Evolutionary conservation across 2,797 vertebrate genomes (phyloP), one percentile per base, ranked within the genome.

Genomic region (Sebastes minor): DNA sequence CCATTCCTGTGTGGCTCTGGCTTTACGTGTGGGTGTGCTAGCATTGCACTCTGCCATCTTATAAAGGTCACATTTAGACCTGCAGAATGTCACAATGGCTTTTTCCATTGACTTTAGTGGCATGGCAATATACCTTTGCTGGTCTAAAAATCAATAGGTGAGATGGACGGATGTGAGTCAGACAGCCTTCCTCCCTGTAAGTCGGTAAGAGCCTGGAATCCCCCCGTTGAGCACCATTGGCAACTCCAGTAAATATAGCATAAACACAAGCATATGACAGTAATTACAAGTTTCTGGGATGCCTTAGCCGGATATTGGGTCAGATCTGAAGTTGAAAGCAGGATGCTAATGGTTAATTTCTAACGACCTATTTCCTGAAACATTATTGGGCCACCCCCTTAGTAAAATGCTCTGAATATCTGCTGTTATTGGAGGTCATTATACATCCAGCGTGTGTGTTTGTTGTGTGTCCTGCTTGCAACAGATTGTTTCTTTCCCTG

Each of bases 211-310:
- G 60, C 18, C 82, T 56, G 35, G 76, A 73, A 79, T 79, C 72
- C 75, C 74, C 79, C 77, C 8, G 0, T 61, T 30, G 64, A 81
- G 76, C 71, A 23, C 59, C 52, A 75, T 62, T 68, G 86, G 68
- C 82, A 82, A 71, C 82, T 67, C 72, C 64, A 85, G 83, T 90
- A 86, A 92, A 88, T 85, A 78, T 83, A 82, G 82, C 78, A 85
- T 90, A 86, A 93, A 90, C 82, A 78, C 79, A 83, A 88, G 80
- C 94, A 90, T 91, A 78, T 94, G 93, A 95, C 90, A 92, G 89
- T 88, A 90, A 95, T 94, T 94, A 94, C 78, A 78, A 38, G 76
- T 85, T 89, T 72, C 79, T 83, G 71, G 71, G 81, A 88, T 72
- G 81, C 80, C 74, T 84, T 82, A 65, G 12, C 74, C 74, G 64